Evolutionary conservation across 2,888 invertebrate species (phyloP).

Genomic region (Cryptocheilus praepositus): DNA sequence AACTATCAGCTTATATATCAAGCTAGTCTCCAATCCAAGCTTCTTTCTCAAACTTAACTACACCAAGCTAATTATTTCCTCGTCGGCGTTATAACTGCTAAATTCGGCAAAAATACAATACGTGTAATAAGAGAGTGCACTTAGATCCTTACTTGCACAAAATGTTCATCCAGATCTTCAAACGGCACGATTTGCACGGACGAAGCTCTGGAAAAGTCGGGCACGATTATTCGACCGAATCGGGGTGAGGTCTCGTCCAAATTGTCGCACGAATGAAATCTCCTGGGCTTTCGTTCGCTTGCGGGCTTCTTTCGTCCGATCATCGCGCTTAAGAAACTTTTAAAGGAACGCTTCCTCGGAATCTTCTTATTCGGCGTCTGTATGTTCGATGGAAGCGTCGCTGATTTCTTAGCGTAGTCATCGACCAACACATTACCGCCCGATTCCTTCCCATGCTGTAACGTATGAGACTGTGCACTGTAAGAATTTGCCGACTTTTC

Average conservation of each 20-base stretch:
- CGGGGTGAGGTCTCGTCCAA: not conserved
- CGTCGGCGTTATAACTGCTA: no score
- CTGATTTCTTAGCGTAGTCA: not conserved
- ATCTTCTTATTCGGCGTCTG: slow-evolving; percentile 4
- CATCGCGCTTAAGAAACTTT: slow-evolving; percentile 37
- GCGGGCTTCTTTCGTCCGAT: slow-evolving; percentile 36
- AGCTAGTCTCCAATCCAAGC: no score
- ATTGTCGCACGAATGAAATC: slow-evolving; percentile 23
- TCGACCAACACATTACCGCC: no score
- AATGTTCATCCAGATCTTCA: not conserved
- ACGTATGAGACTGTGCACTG: no score
- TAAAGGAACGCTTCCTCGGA: slow-evolving; percentile 33
- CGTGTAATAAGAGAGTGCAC: no score
- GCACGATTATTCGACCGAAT: slow-evolving; percentile 5
- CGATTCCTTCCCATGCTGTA: no score
- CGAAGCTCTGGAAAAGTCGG: slow-evolving; percentile 1
- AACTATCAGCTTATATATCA: no score
- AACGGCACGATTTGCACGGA: no score
- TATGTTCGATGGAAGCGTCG: not conserved
- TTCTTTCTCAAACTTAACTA: no score
- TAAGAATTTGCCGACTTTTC: no score
- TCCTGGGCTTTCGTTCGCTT: slow-evolving; percentile 12
- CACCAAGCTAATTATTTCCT: no score
- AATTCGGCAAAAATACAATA: no score
- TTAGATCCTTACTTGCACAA: not conserved